phyloP scores from a whole-genome alignment of 35 echinoderm and acorn worm species.

The Ptychodera flava region DNA sequence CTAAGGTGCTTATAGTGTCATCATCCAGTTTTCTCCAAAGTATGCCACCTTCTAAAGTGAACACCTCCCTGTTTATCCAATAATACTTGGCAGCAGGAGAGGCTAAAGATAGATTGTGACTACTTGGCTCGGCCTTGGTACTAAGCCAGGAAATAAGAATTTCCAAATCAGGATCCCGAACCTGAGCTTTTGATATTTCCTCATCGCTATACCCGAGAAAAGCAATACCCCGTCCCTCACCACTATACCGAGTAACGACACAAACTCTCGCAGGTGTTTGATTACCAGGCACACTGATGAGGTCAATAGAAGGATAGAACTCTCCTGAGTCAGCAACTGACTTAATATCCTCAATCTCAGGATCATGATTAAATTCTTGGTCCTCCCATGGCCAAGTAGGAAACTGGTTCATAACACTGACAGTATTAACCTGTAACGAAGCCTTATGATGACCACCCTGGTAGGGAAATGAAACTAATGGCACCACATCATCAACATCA shows the following conservation, averaged over 20 bases:
- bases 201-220: background rate
- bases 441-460: too few species aligned
- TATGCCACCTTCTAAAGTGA: conserved; percentile 1
- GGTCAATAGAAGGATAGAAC: too few species aligned
- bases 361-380: too few species aligned
- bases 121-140: background rate
- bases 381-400: too few species aligned
- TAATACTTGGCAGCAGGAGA: conserved; percentile 6
- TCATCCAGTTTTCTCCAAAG: background rate
- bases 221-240: background rate
- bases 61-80: conserved; percentile 15
- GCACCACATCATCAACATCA: conserved; percentile 42
- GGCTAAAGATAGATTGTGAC: background rate
- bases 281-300: too few species aligned
- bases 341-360: too few species aligned
- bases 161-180: background rate
- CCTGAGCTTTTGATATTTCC: conserved; percentile 12
- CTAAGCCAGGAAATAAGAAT: conserved; percentile 22
- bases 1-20: background rate
- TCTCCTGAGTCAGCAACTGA: too few species aligned
- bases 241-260: too few species aligned
- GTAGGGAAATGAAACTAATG: conserved; percentile 15
- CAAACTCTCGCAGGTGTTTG: too few species aligned
- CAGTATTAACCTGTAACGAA: too few species aligned
- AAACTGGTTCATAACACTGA: too few species aligned